Evolutionary conservation across 1,140 invertebrate species (phyloP), one percentile per base, ranked within the genome.

Genomic region (Teleopsis dalmanni): DNA sequence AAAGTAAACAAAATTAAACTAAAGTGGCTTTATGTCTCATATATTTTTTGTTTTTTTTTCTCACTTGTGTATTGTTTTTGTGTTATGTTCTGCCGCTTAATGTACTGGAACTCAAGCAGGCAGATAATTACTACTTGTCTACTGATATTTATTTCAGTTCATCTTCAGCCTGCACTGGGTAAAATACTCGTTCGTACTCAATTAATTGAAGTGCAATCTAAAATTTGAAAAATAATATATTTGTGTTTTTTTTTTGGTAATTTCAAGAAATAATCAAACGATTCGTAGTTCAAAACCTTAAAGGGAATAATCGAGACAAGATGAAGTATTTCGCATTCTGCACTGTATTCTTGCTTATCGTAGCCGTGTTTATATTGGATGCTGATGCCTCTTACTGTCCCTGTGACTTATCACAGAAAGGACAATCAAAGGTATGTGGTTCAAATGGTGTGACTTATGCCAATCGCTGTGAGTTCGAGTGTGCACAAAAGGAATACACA

Each of bases 381-480:
- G 22, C 52, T 13, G 52, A 63, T 46, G 62, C 52, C 44, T 53
- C 45, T 38, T 60, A 45, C 37, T 68, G 65, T 52, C 53, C 62
- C 10, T 68, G 65, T 14, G 52, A 68, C 36, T 52, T 68, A 0
- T 47, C 41, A 14, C 50, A 57, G 19, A 63, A 60, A 44, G 52
- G 43, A 3, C 29, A 57, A 47, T n/a, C n/a, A n/a, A 25, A 9
- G n/a, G 40, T 68, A n/a, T 68, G 65, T 37, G 65, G 53, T 46
- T 49, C 59, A 11, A 68, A 68, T 52, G 60, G 62, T 6, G 51
- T 65, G 3, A 68, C 65, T 35, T 68, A 57, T 19, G 50, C 53
- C 9, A 68, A 63, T 57, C 60, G 60, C 19, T 68, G 65, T 38
- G 59, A 65, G 38, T 68, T 68, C 25, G 60, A 65, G 38, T 68